Evolutionary conservation across 2,797 vertebrate species (phyloP).

Genomic region (Pantherophis vulpinus): DNA sequence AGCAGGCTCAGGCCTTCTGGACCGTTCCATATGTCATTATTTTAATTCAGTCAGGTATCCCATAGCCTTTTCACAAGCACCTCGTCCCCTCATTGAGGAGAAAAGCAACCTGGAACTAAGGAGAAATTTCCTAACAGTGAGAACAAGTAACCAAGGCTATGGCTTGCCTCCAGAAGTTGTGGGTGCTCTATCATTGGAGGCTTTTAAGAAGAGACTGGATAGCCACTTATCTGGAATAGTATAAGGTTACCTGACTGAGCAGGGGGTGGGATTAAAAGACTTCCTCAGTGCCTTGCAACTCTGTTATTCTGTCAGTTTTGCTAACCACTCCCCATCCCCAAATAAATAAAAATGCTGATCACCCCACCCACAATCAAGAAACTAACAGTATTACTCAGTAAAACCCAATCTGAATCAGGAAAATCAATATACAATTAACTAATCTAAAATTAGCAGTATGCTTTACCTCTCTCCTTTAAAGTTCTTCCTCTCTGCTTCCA

Average conservation of each 20-base stretch:
- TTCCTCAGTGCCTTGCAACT: background rate
- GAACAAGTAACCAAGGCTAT: background rate
- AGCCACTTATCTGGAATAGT: background rate
- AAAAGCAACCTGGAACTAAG: background rate
- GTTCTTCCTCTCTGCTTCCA: background rate
- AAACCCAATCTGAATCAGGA: background rate
- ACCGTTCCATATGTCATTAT: background rate
- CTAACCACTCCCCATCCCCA: background rate
- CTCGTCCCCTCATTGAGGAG: background rate
- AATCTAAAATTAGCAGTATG: background rate
- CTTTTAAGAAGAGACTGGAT: background rate
- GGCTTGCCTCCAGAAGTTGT: background rate
- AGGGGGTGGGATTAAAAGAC: background rate
- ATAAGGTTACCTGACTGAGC: background rate
- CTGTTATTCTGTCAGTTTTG: background rate
- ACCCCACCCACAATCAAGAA: background rate
- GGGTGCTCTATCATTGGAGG: background rate
- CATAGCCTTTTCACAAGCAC: background rate
- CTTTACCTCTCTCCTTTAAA: background rate
- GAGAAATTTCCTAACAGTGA: background rate
- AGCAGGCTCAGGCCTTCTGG: background rate
- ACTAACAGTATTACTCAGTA: background rate
- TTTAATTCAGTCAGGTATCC: background rate
- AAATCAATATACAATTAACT: background rate
- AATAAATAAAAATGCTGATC: background rate